These are phyloP conservation scores for Pangasius mekongensis DNA, from an alignment of 2,797 vertebrate genomes.

Conservation along the genomic window DNA sequence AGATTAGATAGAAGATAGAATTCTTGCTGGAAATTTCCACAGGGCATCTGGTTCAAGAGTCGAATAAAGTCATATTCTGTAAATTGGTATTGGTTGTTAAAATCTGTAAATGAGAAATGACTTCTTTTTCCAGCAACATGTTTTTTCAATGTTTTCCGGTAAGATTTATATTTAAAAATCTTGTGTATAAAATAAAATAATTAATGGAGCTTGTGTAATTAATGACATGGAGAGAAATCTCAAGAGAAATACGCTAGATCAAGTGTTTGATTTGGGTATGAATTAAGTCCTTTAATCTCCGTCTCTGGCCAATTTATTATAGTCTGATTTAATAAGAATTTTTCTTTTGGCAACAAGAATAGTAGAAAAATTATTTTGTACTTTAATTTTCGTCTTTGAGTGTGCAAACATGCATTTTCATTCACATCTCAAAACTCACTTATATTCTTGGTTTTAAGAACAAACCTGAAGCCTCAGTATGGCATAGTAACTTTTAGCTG, in stretches of 20 bases:
- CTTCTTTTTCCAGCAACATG: background rate
- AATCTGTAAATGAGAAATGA: background rate
- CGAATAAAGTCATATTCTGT: too few species aligned
- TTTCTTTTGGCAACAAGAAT: background rate
- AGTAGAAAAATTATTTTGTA: background rate
- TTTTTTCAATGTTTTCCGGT: background rate
- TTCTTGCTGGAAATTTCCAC: too few species aligned
- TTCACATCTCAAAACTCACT: background rate
- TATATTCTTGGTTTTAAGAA: too few species aligned
- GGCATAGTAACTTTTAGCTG: too few species aligned
- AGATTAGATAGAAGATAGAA: background rate
- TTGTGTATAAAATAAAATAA: background rate
- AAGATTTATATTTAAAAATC: background rate
- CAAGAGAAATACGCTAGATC: background rate
- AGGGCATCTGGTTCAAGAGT: too few species aligned
- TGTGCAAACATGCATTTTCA: background rate
- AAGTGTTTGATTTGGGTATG: background rate
- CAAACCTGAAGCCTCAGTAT: too few species aligned
- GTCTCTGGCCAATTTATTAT: background rate
- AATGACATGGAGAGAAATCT: background rate
- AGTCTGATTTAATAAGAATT: background rate
- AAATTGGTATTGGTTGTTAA: background rate
- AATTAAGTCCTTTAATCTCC: background rate
- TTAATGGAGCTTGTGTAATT: background rate
- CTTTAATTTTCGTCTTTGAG: background rate